These are phyloP conservation scores for Pyrochroa serraticornis DNA, from an alignment of 2,888 invertebrate genomes.

Conservation along the genomic window DNA sequence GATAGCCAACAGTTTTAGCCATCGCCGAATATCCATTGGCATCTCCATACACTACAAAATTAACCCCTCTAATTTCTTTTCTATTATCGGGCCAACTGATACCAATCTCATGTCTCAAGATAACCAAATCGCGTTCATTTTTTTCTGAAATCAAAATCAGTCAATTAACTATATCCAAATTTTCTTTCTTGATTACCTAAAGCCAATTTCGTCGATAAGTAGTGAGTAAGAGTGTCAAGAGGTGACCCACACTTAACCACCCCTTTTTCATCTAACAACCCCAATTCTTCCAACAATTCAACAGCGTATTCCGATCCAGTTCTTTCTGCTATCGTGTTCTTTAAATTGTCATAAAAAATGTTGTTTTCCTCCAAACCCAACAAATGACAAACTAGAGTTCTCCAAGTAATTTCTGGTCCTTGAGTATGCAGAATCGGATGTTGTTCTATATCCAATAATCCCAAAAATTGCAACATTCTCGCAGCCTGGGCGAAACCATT, in stretches of 20 bases:
- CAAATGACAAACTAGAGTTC: constrained; percentile 79
- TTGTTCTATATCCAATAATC: constrained; percentile 83
- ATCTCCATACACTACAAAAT: constrained; percentile 90
- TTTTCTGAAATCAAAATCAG: constrained; percentile 60
- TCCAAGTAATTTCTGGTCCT: constrained; percentile 97
- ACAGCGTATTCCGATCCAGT: constrained; percentile 74
- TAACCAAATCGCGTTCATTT: constrained; percentile 90
- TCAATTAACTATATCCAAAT: background rate
- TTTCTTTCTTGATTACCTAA: constrained; percentile 67
- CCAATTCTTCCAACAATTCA: constrained; percentile 83
- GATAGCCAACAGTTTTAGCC: constrained; percentile 92
- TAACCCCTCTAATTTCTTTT: constrained; percentile 81
- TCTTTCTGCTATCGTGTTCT: constrained; percentile 79
- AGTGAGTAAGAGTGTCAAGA: constrained; percentile 90
- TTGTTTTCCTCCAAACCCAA: constrained; percentile 83
- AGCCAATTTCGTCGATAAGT: constrained; percentile 79
- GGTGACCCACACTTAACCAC: constrained; percentile 86
- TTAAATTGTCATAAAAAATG: constrained; percentile 93
- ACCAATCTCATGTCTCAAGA: constrained; percentile 91
- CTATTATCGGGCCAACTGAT: constrained; percentile 90
- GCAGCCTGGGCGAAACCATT: constrained; percentile 88
- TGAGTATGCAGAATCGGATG: constrained; percentile 92
- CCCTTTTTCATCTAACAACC: constrained; percentile 81
- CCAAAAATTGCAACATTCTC: constrained; percentile 84
- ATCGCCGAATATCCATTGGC: constrained; percentile 88